Base-by-base conservation (phyloP, 2,888 invertebrate genomes). In the Tenthredo distinguenda region DNA sequence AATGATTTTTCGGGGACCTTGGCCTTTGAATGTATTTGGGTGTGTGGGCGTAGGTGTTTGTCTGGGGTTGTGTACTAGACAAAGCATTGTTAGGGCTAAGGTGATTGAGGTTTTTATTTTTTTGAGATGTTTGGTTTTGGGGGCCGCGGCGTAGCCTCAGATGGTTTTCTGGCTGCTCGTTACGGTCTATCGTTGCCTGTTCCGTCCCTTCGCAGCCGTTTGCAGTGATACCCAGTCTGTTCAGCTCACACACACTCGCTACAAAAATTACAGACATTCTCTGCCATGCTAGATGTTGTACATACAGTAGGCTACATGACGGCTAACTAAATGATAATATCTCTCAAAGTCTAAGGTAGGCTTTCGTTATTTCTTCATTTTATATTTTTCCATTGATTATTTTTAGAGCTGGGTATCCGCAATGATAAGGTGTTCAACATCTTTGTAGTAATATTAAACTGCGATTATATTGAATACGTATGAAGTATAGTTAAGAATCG, bases 181-280 rank as follows among this genome's bases (percentile, higher is more conserved):
- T 86, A 85, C 87, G 88, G 87, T 91, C 91, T 88, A 87, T 88
- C 89, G 89, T 89, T 89, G 89, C 88, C 89, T 91, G 88, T 90
- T 88, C 87, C 90, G 89, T 86, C 87, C 90, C 89, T 89, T 89
- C 86, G 31, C 31, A 31, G 50, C 77, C 26, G 40, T 37, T 31
- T 0, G 37, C 34, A 88, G 90, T 87, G 89, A 93, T 91, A 88
- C 91, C 93, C 93, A 93, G 90, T 87, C 92, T 93, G 92, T 93
- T 91, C 92, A 93, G 93, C 91, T 92, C 91, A 90, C 92, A 92
- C 88, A 93, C 90, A 92, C 91, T 93, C 90, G 90, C 93, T 93
- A 93, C 91, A 93, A 93, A 90, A 90, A 89, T 81, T 90, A 88
- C 88, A 92, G 91, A 91, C 90, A 91, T 91, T 91, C 92, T 91